phyloP scores from a whole-genome alignment of 2,797 vertebrate genomes.

The Lutjanus argentimaculatus region DNA sequence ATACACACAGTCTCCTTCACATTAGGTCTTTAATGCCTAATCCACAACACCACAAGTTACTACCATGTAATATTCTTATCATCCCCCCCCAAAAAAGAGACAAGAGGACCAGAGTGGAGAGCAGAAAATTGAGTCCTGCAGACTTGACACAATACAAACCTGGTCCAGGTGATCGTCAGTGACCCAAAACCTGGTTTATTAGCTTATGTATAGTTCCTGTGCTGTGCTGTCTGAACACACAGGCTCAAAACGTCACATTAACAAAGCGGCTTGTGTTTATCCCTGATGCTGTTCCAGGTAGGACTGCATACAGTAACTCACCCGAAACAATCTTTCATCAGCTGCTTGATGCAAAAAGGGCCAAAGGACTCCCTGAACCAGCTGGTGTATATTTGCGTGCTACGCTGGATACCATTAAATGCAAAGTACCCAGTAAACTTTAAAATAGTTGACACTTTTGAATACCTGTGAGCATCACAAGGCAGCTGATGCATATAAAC shows the following conservation, averaged over 20 bases:
- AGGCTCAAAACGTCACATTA: neutral
- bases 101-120: neutral
- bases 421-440: neutral
- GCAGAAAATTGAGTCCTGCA: neutral
- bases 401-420: neutral
- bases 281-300: neutral
- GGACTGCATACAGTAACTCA: neutral
- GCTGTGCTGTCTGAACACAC: neutral
- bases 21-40: slow-evolving; percentile 22
- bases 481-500: neutral
- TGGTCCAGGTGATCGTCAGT: neutral
- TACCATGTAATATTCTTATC: slow-evolving; percentile 5
- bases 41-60: slow-evolving; percentile 7
- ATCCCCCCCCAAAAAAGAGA: neutral
- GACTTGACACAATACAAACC: neutral
- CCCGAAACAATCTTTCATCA: slow-evolving; percentile 41
- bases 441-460: neutral
- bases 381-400: neutral
- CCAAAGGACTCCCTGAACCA: slow-evolving; percentile 1
- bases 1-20: slow-evolving; percentile 47
- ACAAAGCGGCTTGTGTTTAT: slow-evolving; percentile 44
- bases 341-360: slow-evolving; percentile 2
- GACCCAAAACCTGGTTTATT: neutral
- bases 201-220: neutral
- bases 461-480: neutral